phyloP scores from a whole-genome alignment of 2,888 invertebrate species.

The Yponomeuta cagnagella region DNA sequence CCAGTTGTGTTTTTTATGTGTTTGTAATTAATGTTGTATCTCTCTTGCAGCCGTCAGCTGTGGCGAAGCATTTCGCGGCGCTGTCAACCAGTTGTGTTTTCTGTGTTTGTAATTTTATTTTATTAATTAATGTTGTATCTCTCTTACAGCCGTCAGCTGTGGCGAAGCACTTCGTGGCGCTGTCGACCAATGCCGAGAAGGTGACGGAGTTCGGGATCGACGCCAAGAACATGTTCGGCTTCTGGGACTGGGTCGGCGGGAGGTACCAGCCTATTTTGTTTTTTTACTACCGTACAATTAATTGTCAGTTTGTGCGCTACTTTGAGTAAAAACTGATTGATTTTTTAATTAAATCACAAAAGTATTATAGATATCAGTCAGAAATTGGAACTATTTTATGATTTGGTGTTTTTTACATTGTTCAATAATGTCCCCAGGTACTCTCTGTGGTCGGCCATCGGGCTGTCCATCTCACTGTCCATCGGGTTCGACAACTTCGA shows the following conservation, averaged over 20 bases:
- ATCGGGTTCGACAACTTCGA: constrained; percentile 97
- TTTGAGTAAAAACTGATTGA: too few relatives aligned
- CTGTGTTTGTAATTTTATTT: background rate
- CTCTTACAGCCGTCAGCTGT: too few relatives aligned
- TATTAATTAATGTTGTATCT: background rate
- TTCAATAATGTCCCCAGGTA: constrained; percentile 43
- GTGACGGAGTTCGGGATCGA: constrained; percentile 99
- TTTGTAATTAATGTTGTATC: too few relatives aligned
- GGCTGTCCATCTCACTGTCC: constrained; percentile 94
- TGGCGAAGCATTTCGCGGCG: constrained; percentile 98
- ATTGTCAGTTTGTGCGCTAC: too few relatives aligned
- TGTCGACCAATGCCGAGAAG: constrained; percentile 95
- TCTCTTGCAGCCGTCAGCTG: constrained; percentile 78
- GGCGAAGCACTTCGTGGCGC: constrained; percentile 85
- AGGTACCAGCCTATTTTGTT: constrained; percentile 65
- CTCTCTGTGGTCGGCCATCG: constrained; percentile 99
- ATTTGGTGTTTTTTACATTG: background rate
- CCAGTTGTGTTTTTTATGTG: constrained; percentile 40
- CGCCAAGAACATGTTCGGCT: constrained; percentile 98
- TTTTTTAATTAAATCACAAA: too few relatives aligned
- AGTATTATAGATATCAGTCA: too few relatives aligned
- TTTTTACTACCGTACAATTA: too few relatives aligned
- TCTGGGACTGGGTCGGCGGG: constrained; percentile 99
- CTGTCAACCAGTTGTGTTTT: constrained; percentile 87
- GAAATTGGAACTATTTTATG: too few relatives aligned